Evolutionary conservation across 2,888 invertebrate species (phyloP), one percentile per base, ranked within the genome.

Genomic region (Criorhina ranunculi): DNA sequence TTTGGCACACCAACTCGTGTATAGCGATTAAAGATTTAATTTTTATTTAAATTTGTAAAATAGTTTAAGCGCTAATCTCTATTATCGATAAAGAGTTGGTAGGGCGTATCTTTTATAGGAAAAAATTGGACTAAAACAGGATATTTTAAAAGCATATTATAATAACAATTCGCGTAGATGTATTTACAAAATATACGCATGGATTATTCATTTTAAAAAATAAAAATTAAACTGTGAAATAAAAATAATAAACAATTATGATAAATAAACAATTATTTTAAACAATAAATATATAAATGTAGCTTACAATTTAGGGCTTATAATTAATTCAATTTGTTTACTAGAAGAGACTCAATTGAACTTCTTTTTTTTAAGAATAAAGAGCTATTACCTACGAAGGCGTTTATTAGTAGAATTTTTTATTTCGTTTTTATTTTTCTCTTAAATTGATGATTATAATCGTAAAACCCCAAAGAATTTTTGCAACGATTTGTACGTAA

Each of bases 1-100:
- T 90, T 90, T 87, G 91, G 91, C 60, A 91, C 91, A n/a, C 91
- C 91, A 57, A 91, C 91, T 59, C 90, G 91, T 35, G 91, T 91
- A 89, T 91, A 91, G 90, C 90, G 89, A 75, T 88, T 91, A 88
- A 90, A 90, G 88, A 90, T 91, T 87, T 90, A 91, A 89, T 77
- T 86, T 55, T 81, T 55, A 60, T 81, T 80, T 70, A 49, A 35
- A 46, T n/a, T 8, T 31, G 1, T 46, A 29, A 66, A 49, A 42
- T 70, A 70, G 44, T 72, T 72, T 82, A 72, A 64, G 33, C 55
- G 81, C 70, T 77, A 37, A 62, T 64, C 51, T 37, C 62, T 51
- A 15, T 29, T 40, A 53, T 17, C 51, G 64, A 72, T 51, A 75
- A 31, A n/a, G 33, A 76, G 69, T 76, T 64, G 29, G 53, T 55